Evolutionary conservation across 2,888 invertebrate genomes (phyloP).

Genomic region (Iselma pallidipennis): DNA sequence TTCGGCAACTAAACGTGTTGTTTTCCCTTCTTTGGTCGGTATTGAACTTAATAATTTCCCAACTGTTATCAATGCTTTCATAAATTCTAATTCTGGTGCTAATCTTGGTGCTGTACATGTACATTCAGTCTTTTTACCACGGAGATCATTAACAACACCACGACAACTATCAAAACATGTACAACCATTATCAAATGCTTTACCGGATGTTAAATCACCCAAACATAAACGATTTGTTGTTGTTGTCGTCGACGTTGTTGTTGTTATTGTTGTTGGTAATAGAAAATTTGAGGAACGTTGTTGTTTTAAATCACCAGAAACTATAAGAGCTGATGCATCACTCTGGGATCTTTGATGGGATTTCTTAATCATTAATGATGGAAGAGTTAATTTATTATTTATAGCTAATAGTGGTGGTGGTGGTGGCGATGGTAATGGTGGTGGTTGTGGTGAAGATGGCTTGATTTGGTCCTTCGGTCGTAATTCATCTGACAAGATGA

Average conservation of each 20-base stretch:
- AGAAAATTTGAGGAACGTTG: conserved; percentile 28
- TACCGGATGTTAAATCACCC: conserved; percentile 91
- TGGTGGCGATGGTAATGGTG: conserved; percentile 2
- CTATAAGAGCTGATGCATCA: conserved; percentile 76
- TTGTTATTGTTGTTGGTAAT: background rate
- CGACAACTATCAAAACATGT: conserved; percentile 85
- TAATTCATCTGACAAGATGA: conserved; percentile 72
- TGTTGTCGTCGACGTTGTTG: conserved; percentile 14
- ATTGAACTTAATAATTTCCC: conserved; percentile 81
- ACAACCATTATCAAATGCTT: conserved; percentile 97
- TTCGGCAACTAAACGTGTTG: conserved; percentile 89
- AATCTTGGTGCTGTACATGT: conserved; percentile 81
- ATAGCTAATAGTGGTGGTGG: background rate
- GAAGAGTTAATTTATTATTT: conserved; percentile 14
- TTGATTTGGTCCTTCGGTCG: conserved; percentile 42
- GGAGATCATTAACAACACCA: conserved; percentile 75
- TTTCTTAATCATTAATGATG: conserved; percentile 63
- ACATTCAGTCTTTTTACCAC: conserved; percentile 77
- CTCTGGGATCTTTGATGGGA: conserved; percentile 84
- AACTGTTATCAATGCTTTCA: conserved; percentile 84
- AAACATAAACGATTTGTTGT: conserved; percentile 68
- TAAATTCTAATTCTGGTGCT: conserved; percentile 82
- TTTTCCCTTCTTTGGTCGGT: conserved; percentile 89
- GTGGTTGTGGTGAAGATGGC: background rate
- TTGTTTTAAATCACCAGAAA: conserved; percentile 28